Percentiles rank a stretch among this genome's conserved stretches.
Evolutionary conservation across 53 echinoderm and acorn worm species (phyloP).

Genomic region (Luidia sarsii): DNA sequence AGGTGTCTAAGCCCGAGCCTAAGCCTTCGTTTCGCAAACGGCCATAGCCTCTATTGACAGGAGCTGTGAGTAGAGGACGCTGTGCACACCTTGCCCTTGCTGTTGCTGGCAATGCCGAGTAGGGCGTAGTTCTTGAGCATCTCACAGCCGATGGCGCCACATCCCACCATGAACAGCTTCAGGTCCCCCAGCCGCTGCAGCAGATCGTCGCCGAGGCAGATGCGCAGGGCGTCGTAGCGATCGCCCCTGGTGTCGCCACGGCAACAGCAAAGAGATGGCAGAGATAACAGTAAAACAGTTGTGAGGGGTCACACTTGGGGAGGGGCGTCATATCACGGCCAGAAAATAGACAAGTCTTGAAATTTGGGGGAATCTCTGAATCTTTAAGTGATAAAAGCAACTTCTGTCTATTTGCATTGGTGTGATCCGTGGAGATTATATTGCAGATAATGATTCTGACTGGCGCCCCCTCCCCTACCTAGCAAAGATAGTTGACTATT

Average conservation of each 20-base stretch:
- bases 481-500: too few relatives aligned
- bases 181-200: conserved; percentile 61
- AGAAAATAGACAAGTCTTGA: too few relatives aligned
- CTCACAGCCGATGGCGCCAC: conserved; percentile 98
- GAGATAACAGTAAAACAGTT: not conserved
- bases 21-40: too few relatives aligned
- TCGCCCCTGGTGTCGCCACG: conserved; percentile 82
- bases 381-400: too few relatives aligned
- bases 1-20: too few relatives aligned
- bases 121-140: conserved; percentile 98
- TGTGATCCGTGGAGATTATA: too few relatives aligned
- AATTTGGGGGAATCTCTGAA: too few relatives aligned
- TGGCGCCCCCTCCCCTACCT: too few relatives aligned
- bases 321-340: not conserved
- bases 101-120: conserved; percentile 67
- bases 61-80: too few relatives aligned
- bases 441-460: too few relatives aligned
- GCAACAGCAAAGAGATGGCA: not conserved
- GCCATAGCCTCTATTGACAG: too few relatives aligned
- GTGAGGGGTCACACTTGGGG: not conserved
- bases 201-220: conserved; percentile 76
- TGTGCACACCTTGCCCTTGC: conserved; percentile 68
- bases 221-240: conserved; percentile 84
- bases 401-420: too few relatives aligned
- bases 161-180: conserved; percentile 94